Conservation (phyloP, 2,113 vertebrate species). For the Oenanthe oenanthe region DNA sequence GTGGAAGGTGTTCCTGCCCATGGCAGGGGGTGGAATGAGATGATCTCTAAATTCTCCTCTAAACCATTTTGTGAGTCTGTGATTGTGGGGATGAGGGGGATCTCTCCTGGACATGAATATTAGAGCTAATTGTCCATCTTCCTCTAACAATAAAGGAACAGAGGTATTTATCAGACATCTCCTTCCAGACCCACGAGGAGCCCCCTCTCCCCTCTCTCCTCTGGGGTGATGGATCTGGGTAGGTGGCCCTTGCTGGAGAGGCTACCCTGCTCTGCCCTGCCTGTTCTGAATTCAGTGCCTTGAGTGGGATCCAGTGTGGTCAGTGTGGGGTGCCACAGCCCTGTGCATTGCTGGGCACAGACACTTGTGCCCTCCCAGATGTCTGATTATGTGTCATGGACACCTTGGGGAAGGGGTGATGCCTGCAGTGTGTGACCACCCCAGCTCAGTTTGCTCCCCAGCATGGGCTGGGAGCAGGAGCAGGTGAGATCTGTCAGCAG, state of each 20-base stretch:
- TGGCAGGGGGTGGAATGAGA: neutral
- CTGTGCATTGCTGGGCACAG: neutral
- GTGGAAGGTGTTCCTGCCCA: neutral
- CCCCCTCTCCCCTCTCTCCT: neutral
- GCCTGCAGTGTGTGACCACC: neutral
- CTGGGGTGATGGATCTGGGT: neutral
- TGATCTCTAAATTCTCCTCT: neutral
- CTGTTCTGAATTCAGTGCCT: neutral
- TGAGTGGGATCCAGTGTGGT: neutral
- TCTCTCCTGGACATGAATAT: neutral
- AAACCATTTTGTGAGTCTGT: neutral
- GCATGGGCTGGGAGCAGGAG: rapidly evolving
- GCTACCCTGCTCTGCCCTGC: rapidly evolving
- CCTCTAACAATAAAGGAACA: neutral
- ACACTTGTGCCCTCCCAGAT: neutral
- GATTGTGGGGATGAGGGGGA: neutral
- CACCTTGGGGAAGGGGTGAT: neutral
- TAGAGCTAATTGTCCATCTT: neutral
- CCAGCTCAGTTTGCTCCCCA: neutral
- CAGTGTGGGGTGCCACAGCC: neutral
- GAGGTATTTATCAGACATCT: neutral
- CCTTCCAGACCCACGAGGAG: neutral
- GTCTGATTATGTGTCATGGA: neutral
- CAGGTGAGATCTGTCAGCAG: neutral
- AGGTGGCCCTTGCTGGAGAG: neutral